phyloP scores from a whole-genome alignment of 2,888 invertebrate genomes.

The Lasioglossum lativentre region DNA sequence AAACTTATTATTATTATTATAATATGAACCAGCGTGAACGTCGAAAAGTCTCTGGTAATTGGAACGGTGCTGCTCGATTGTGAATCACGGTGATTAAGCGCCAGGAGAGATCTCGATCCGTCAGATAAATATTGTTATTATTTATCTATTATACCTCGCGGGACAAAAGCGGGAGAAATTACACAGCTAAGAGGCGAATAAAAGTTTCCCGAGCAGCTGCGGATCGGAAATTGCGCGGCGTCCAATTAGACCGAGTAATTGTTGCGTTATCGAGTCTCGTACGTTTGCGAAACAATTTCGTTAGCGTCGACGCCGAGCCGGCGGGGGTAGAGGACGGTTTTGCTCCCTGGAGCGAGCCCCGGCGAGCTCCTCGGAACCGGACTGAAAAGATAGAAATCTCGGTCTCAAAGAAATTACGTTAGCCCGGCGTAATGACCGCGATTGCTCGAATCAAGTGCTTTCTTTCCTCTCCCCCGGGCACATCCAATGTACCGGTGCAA shows the following conservation, averaged over 20 bases:
- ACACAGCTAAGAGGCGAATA: not conserved
- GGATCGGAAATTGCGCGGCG: not conserved
- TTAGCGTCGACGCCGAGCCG: not conserved
- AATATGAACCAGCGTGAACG: not conserved
- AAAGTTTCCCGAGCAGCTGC: conserved; percentile 1
- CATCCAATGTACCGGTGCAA: not conserved
- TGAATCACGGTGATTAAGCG: not conserved
- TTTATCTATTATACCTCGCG: not conserved
- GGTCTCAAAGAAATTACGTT: conserved; percentile 39
- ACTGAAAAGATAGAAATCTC: conserved; percentile 34
- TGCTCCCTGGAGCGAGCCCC: not conserved
- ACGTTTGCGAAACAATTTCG: conserved; percentile 3
- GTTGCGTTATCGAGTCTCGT: conserved; percentile 22
- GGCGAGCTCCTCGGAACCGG: not conserved
- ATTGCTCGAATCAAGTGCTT: conserved; percentile 37
- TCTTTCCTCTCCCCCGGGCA: not conserved
- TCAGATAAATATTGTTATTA: not conserved
- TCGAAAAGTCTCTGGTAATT: not conserved
- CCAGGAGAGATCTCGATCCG: not conserved
- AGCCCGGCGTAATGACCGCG: conserved; percentile 26
- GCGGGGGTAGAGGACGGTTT: too few species aligned
- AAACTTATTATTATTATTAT: not conserved
- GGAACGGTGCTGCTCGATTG: not conserved
- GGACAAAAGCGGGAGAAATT: not conserved
- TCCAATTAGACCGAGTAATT: conserved; percentile 21